Conservation (phyloP, 2,888 invertebrate species). For the Artemia sinica region DNA sequence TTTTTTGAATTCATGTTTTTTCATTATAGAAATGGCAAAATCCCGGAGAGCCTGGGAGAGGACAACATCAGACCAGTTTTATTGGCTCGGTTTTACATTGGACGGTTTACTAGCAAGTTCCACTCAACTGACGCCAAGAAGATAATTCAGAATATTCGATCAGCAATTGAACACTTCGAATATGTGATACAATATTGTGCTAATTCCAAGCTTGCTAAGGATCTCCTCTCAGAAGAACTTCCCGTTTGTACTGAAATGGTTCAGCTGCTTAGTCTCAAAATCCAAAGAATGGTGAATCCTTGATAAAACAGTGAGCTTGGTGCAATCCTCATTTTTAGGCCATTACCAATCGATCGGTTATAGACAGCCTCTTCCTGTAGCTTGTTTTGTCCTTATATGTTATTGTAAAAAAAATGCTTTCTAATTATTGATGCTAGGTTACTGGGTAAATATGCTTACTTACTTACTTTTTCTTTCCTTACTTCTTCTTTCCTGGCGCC, state of each 20-base stretch:
- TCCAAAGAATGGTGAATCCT: slow-evolving; percentile 3
- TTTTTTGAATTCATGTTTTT: not conserved
- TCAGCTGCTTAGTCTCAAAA: slow-evolving; percentile 38
- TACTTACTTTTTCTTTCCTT: too few species aligned
- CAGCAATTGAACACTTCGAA: slow-evolving; percentile 47
- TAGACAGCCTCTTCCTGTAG: too few species aligned
- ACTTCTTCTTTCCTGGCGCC: too few species aligned
- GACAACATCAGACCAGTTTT: slow-evolving; percentile 46
- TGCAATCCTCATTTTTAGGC: too few species aligned
- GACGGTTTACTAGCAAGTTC: slow-evolving; percentile 54
- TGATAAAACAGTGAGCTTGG: not conserved
- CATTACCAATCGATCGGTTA: too few species aligned
- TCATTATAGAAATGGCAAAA: slow-evolving; percentile 29
- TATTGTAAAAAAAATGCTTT: too few species aligned
- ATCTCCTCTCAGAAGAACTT: slow-evolving; percentile 49
- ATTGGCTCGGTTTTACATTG: slow-evolving; percentile 60
- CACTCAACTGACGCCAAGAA: slow-evolving; percentile 46
- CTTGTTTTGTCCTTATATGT: too few species aligned
- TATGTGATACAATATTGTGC: slow-evolving; percentile 57
- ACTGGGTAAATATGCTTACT: too few species aligned
- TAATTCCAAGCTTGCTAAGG: slow-evolving; percentile 44
- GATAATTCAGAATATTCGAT: slow-evolving; percentile 46
- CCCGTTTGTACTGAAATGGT: slow-evolving; percentile 70
- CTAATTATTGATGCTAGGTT: too few species aligned
- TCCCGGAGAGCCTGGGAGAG: slow-evolving; percentile 40